These are phyloP conservation scores for Acanthurus tractus DNA, from an alignment of 2,797 vertebrate genomes.

Conservation along the genomic window DNA sequence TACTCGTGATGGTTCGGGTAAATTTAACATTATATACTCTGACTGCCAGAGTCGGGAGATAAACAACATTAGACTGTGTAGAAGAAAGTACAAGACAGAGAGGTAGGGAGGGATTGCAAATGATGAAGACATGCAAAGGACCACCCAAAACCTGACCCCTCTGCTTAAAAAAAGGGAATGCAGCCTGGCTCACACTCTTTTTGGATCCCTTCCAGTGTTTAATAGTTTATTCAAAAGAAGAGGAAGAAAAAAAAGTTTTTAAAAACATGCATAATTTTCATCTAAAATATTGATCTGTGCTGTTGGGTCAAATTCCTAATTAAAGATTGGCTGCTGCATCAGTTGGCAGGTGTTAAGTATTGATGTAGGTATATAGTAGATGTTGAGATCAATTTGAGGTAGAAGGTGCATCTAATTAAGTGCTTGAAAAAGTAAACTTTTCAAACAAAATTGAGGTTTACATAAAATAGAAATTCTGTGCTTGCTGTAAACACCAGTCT, in stretches of 20 bases:
- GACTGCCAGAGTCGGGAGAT: not conserved
- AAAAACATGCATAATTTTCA: conserved; percentile 51
- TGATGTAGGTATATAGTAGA: conserved; percentile 16
- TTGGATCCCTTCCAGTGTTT: conserved; percentile 36
- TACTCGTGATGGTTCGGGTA: not conserved
- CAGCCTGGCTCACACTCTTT: not conserved
- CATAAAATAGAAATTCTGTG: not conserved
- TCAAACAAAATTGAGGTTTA: not conserved
- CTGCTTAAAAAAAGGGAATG: not conserved
- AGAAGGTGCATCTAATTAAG: conserved; percentile 44
- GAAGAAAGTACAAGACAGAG: not conserved
- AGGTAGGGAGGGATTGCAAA: not conserved
- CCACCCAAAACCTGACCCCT: not conserved
- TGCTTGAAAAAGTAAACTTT: not conserved
- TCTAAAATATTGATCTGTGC: conserved; percentile 60
- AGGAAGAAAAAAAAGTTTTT: conserved; percentile 6
- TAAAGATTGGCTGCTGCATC: conserved; percentile 36
- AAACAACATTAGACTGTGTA: not conserved
- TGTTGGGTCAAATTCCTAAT: conserved; percentile 50
- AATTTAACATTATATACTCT: not conserved
- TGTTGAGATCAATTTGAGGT: conserved; percentile 27
- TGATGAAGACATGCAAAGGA: not conserved
- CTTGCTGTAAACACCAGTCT: not conserved
- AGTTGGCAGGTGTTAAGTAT: conserved; percentile 46
- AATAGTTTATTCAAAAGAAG: conserved; percentile 12